phyloP scores from a whole-genome alignment of 2,113 vertebrate species.

The Gasterosteus aculeatus region DNA sequence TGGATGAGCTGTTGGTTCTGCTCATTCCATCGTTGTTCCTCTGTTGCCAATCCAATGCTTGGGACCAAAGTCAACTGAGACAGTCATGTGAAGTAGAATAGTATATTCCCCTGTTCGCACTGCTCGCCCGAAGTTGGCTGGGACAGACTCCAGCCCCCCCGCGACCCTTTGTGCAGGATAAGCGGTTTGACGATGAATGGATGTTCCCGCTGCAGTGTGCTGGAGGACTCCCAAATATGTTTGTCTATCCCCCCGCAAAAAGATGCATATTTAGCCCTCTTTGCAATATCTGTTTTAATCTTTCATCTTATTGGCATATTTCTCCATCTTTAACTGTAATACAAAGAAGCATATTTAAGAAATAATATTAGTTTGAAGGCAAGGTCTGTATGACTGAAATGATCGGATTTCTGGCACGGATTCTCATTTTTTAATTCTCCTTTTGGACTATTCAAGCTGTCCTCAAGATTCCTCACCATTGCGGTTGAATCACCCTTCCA shows the following conservation, averaged over 20 bases:
- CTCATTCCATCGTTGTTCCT: too few species aligned
- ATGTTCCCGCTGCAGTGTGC: neutral
- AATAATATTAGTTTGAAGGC: neutral
- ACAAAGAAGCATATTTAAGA: neutral
- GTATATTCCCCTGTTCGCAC: too few species aligned
- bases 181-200: too few species aligned
- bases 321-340: neutral
- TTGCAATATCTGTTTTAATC: neutral
- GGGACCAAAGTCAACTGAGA: neutral
- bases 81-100: constrained; percentile 11
- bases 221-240: neutral
- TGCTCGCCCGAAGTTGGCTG: too few species aligned
- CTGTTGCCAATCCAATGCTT: neutral
- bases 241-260: neutral
- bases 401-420: neutral
- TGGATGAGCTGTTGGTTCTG: neutral
- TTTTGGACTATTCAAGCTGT: neutral
- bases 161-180: too few species aligned
- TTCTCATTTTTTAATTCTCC: neutral
- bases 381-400: neutral
- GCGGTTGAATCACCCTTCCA: neutral
- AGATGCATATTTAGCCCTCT: neutral
- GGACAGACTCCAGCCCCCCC: too few species aligned
- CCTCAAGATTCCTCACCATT: neutral
- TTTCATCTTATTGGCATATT: neutral